phyloP scores from a whole-genome alignment of 2,797 vertebrate species.

The Acropternis orthonyx region DNA sequence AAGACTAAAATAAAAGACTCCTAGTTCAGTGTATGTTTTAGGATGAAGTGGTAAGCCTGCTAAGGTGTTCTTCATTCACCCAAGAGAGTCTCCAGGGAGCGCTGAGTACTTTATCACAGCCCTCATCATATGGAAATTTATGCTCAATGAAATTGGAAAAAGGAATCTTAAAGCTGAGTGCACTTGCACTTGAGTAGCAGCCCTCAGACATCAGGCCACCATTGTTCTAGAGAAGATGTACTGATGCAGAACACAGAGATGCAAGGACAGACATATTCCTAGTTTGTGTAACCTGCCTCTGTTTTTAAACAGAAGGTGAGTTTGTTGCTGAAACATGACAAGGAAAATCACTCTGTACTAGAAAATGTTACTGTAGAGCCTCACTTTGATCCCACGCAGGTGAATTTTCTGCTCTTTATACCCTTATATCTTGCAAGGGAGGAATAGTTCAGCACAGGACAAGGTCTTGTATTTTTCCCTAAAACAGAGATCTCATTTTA shows the following conservation, averaged over 20 bases:
- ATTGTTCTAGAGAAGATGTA: neutral
- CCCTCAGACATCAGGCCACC: neutral
- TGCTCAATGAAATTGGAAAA: neutral
- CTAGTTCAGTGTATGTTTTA: neutral
- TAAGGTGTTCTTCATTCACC: neutral
- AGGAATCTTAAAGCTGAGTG: neutral
- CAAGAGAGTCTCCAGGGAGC: neutral
- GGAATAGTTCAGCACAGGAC: neutral
- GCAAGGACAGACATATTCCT: neutral
- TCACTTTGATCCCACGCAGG: rapidly evolving
- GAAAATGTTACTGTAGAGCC: neutral
- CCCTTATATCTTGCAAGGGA: neutral
- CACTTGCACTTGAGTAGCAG: neutral
- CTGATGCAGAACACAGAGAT: neutral
- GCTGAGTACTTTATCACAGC: neutral
- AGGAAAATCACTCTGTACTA: neutral
- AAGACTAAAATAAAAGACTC: neutral
- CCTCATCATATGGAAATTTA: neutral
- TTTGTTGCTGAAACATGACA: neutral
- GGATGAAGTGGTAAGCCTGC: neutral
- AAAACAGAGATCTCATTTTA: neutral
- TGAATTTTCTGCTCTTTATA: neutral
- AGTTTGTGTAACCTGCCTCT: neutral
- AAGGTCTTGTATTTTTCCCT: neutral
- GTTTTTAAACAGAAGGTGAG: neutral